These are phyloP conservation scores for Phylloscopus whistleri DNA, from an alignment of 2,113 vertebrate genomes.

Conservation along the genomic window DNA sequence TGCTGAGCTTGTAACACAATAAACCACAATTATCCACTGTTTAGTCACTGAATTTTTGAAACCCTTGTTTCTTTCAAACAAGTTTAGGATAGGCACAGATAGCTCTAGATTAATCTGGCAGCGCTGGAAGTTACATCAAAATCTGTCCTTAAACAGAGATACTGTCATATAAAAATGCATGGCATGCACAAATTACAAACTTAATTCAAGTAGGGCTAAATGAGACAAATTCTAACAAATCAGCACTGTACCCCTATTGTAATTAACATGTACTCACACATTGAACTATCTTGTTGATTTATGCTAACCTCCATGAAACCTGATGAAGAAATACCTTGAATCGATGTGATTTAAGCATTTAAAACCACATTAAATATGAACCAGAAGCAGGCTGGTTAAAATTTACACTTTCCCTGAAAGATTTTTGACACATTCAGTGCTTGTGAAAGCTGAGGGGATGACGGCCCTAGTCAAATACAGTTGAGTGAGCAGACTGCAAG, in stretches of 20 bases:
- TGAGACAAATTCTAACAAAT: constrained; percentile 39
- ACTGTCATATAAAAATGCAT: not conserved
- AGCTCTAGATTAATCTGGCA: not conserved
- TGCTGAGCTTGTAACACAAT: not conserved
- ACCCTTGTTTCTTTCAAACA: not conserved
- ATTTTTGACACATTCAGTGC: constrained; percentile 81
- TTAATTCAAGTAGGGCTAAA: constrained; percentile 40
- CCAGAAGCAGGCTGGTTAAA: constrained; percentile 77
- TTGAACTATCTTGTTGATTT: constrained; percentile 25
- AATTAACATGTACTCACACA: constrained; percentile 53
- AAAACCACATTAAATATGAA: constrained; percentile 74
- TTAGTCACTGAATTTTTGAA: not conserved
- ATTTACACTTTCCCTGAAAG: constrained; percentile 78
- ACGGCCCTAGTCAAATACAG: constrained; percentile 83
- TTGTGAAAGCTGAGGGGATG: constrained; percentile 79
- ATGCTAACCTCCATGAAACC: constrained; percentile 20
- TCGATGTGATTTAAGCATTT: constrained; percentile 58
- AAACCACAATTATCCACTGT: not conserved
- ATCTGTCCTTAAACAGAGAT: not conserved
- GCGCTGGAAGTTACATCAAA: not conserved
- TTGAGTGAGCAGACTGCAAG: constrained; percentile 81
- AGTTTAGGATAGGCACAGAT: not conserved
- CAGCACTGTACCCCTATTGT: not conserved
- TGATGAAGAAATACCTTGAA: constrained; percentile 55
- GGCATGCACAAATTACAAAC: not conserved